These are phyloP conservation scores for Drosophila pegasa DNA, from an alignment of 2,888 invertebrate species.

Conservation along the genomic window DNA sequence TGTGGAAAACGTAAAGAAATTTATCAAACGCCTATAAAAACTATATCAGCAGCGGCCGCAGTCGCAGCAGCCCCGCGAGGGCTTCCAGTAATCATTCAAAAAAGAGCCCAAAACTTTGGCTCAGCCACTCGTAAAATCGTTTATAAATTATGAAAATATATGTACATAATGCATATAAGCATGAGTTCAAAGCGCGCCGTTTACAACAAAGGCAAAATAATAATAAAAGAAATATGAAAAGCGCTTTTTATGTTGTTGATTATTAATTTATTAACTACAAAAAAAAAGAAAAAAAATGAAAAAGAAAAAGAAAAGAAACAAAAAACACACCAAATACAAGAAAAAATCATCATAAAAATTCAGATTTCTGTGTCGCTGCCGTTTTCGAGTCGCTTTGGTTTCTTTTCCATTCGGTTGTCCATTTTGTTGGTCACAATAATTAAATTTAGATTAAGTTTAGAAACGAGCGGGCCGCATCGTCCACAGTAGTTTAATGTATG, in stretches of 20 bases:
- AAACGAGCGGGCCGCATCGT: slow-evolving; percentile 54
- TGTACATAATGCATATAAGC: slow-evolving; percentile 75
- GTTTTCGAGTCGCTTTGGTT: slow-evolving; percentile 34
- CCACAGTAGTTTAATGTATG: slow-evolving; percentile 79
- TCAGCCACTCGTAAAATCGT: slow-evolving; percentile 63
- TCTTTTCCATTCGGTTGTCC: slow-evolving; percentile 42
- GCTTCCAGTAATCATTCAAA: slow-evolving; percentile 72
- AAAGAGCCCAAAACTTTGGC: slow-evolving; percentile 59
- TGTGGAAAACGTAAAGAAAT: slow-evolving; percentile 72
- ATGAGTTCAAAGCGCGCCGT: slow-evolving; percentile 75
- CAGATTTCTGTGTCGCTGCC: slow-evolving; percentile 59
- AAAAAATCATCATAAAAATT: slow-evolving; percentile 51
- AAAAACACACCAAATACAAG: slow-evolving; percentile 10
- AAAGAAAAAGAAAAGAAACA: not conserved
- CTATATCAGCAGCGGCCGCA: slow-evolving; percentile 63
- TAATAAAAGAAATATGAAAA: slow-evolving; percentile 69
- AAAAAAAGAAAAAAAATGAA: slow-evolving; percentile 35
- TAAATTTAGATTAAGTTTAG: slow-evolving; percentile 79
- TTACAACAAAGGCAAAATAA: slow-evolving; percentile 18
- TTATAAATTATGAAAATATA: slow-evolving; percentile 80
- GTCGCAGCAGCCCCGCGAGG: slow-evolving; percentile 50
- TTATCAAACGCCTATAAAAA: slow-evolving; percentile 80
- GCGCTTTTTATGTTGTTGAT: slow-evolving; percentile 73
- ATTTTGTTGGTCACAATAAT: slow-evolving; percentile 77
- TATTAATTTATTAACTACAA: slow-evolving; percentile 75